A percentile compares a stretch with the other conserved stretches of the same genome.
phyloP scores from a whole-genome alignment of 2,797 vertebrate species.

The Channa striata region DNA sequence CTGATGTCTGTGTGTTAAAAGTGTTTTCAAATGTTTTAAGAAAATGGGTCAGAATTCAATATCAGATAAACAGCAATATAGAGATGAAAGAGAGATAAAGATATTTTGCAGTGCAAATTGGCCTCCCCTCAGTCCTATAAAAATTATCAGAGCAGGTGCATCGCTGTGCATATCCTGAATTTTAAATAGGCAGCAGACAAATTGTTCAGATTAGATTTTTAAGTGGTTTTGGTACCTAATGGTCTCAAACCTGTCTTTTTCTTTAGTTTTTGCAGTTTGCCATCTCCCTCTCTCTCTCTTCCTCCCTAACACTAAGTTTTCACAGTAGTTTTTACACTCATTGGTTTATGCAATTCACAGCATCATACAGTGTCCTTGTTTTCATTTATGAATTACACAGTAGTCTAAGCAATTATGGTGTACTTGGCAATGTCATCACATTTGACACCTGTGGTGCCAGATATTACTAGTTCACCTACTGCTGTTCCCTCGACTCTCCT shows the following conservation, averaged over 20 bases:
- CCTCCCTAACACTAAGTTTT: no score
- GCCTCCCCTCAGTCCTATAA: not conserved
- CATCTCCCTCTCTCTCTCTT: not conserved
- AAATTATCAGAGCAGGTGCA: not conserved
- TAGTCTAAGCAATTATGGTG: not conserved
- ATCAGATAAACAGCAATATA: not conserved
- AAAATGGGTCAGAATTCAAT: not conserved
- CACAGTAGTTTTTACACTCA: no score
- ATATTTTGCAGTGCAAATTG: not conserved
- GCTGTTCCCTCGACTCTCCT: constrained; percentile 4
- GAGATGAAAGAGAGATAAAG: not conserved
- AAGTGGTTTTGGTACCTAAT: not conserved
- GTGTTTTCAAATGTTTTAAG: not conserved
- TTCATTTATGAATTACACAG: constrained; percentile 11
- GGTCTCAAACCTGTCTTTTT: not conserved
- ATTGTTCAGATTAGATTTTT: not conserved
- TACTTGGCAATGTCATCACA: not conserved
- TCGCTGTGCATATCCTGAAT: not conserved
- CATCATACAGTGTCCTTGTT: not conserved
- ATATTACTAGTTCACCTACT: constrained; percentile 1
- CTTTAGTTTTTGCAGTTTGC: not conserved
- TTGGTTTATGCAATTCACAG: no score
- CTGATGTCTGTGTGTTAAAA: not conserved
- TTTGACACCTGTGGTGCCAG: constrained; percentile 1
- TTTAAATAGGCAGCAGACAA: constrained; percentile 12